phyloP scores from a whole-genome alignment of 2,797 vertebrate species.

The Chanos chanos region DNA sequence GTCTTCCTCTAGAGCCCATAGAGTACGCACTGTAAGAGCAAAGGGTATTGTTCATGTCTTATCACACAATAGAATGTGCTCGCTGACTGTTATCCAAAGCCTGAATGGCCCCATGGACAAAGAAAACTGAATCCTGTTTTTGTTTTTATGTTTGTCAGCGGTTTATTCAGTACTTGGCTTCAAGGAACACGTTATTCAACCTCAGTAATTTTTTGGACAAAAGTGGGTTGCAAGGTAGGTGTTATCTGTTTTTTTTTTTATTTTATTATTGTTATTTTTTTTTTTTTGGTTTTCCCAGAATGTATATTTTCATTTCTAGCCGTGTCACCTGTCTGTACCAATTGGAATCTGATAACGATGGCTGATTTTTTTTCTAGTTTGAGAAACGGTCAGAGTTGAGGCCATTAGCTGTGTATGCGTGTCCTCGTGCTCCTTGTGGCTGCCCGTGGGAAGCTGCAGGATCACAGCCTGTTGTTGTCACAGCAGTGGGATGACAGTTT shows the following conservation, averaged over 20 bases:
- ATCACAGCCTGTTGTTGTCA: background rate
- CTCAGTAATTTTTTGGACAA: constrained; percentile 96
- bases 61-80: background rate
- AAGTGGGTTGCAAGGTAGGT: constrained; percentile 92
- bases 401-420: too few species aligned
- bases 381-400: background rate
- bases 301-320: too few species aligned
- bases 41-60: background rate
- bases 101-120: background rate
- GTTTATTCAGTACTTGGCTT: constrained; percentile 96
- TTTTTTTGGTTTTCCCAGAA: too few species aligned
- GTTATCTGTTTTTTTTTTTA: background rate
- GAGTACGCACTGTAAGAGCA: background rate
- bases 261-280: background rate
- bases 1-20: too few species aligned
- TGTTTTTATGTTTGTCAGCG: constrained; percentile 70
- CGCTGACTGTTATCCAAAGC: background rate
- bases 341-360: too few species aligned
- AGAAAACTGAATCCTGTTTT: background rate
- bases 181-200: constrained; percentile 96
- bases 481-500: constrained; percentile 4
- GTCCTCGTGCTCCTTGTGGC: too few species aligned
- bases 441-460: background rate
- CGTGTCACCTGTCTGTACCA: too few species aligned
- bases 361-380: too few species aligned